Evolutionary conservation across 2,888 invertebrate genomes (phyloP).

Genomic region (Cyclophora punctaria): DNA sequence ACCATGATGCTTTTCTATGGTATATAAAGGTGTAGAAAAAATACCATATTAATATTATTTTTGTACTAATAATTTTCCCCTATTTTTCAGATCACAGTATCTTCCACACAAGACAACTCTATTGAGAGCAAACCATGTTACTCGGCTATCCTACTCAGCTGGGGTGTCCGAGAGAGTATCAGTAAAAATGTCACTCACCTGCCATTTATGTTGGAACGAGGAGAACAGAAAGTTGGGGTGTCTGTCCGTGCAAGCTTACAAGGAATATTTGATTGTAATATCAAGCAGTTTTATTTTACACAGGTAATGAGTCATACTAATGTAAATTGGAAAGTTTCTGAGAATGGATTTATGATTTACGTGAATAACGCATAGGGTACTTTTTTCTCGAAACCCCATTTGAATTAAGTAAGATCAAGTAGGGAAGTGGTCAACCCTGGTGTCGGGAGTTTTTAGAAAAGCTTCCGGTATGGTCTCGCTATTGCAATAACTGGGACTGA

Average conservation of each 20-base stretch:
- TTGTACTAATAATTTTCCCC: not conserved
- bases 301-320: constrained; percentile 37
- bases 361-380: too few relatives aligned
- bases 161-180: constrained; percentile 44
- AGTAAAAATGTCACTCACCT: constrained; percentile 42
- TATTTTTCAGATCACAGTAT: constrained; percentile 44
- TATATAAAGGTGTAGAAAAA: too few relatives aligned
- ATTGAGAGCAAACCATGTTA: constrained; percentile 43
- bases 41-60: too few relatives aligned
- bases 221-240: constrained; percentile 46
- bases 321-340: too few relatives aligned
- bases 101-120: constrained; percentile 31
- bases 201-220: constrained; percentile 63
- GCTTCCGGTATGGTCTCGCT: too few relatives aligned
- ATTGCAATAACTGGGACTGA: too few relatives aligned
- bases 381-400: too few relatives aligned
- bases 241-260: constrained; percentile 50
- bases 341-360: too few relatives aligned
- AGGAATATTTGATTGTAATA: constrained; percentile 63
- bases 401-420: too few relatives aligned
- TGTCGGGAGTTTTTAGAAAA: too few relatives aligned
- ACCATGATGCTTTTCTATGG: too few relatives aligned
- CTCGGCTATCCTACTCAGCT: constrained; percentile 50
- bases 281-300: constrained; percentile 52
- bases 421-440: too few relatives aligned